These are phyloP conservation scores for Danaus chrysippus DNA, from an alignment of 2,888 invertebrate genomes.

Conservation along the genomic window DNA sequence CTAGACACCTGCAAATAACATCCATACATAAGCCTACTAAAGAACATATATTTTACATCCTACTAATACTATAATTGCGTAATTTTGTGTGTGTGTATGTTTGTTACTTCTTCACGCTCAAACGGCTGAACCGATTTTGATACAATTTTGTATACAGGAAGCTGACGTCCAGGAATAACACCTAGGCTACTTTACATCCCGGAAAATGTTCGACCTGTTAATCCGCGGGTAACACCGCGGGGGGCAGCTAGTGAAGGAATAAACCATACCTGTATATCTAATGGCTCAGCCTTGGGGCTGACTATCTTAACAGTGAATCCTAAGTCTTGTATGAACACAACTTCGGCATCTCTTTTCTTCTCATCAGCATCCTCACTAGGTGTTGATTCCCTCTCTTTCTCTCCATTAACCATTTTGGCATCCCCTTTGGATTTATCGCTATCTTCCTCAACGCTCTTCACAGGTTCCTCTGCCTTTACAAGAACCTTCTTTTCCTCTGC, in stretches of 20 bases:
- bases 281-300: slow-evolving; percentile 93
- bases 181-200: too few species aligned
- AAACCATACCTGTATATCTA: slow-evolving; percentile 90
- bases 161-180: too few species aligned
- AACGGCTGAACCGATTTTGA: too few species aligned
- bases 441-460: slow-evolving; percentile 43
- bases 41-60: slow-evolving; percentile 20
- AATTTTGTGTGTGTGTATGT: too few species aligned
- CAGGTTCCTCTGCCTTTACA: slow-evolving; percentile 43
- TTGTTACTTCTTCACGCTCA: too few species aligned
- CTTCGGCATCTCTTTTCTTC: slow-evolving; percentile 84
- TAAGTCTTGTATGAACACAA: slow-evolving; percentile 93
- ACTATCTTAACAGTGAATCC: slow-evolving; percentile 96
- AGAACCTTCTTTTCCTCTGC: slow-evolving; percentile 56
- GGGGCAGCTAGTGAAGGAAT: slow-evolving; percentile 17
- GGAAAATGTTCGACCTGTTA: too few species aligned
- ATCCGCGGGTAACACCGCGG: too few species aligned
- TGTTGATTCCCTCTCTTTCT: slow-evolving; percentile 66
- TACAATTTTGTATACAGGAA: too few species aligned
- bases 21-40: neutral
- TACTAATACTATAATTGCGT: too few species aligned
- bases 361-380: slow-evolving; percentile 77
- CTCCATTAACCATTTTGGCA: slow-evolving; percentile 59
- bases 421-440: slow-evolving; percentile 57
- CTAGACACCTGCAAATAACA: slow-evolving; percentile 86